phyloP scores from a whole-genome alignment of 2,113 vertebrate species.

The Sinosuthora webbiana region DNA sequence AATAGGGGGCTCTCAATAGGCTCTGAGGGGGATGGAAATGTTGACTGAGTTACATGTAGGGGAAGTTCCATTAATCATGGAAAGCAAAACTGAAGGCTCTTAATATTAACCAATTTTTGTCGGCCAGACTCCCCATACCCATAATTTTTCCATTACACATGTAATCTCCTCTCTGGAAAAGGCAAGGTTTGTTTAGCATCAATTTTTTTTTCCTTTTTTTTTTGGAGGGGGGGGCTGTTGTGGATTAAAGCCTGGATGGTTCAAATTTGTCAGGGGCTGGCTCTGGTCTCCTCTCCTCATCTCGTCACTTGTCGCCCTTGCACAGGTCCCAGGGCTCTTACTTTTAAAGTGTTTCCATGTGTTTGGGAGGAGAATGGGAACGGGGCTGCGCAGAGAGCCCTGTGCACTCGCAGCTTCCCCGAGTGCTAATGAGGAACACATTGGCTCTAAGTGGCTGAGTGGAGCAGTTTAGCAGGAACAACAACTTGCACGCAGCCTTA shows the following conservation, averaged over 20 bases:
- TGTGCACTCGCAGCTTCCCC: slow-evolving; percentile 62
- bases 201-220: neutral
- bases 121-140: slow-evolving; percentile 1
- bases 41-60: slow-evolving; percentile 27
- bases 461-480: slow-evolving; percentile 54
- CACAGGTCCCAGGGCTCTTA: slow-evolving; percentile 51
- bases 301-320: slow-evolving; percentile 60
- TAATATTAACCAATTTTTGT: slow-evolving; percentile 51
- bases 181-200: slow-evolving; percentile 3
- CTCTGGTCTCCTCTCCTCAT: slow-evolving; percentile 53
- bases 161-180: slow-evolving; percentile 41
- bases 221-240: neutral
- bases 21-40: slow-evolving; percentile 49
- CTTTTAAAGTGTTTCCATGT: slow-evolving; percentile 65
- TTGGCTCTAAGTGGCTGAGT: slow-evolving; percentile 48
- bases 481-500: slow-evolving; percentile 56
- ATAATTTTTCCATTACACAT: slow-evolving; percentile 61
- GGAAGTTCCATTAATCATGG: slow-evolving; percentile 62
- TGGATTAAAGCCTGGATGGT: slow-evolving; percentile 49
- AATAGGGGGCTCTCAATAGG: neutral
- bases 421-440: slow-evolving; percentile 70
- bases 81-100: slow-evolving; percentile 52
- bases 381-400: slow-evolving; percentile 41
- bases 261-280: slow-evolving; percentile 69
- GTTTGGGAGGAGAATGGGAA: slow-evolving; percentile 60